A percentile compares a stretch with the other conserved stretches of the same genome.
Conservation (phyloP, 1,140 invertebrate genomes). For the Glossosoma conforme region DNA sequence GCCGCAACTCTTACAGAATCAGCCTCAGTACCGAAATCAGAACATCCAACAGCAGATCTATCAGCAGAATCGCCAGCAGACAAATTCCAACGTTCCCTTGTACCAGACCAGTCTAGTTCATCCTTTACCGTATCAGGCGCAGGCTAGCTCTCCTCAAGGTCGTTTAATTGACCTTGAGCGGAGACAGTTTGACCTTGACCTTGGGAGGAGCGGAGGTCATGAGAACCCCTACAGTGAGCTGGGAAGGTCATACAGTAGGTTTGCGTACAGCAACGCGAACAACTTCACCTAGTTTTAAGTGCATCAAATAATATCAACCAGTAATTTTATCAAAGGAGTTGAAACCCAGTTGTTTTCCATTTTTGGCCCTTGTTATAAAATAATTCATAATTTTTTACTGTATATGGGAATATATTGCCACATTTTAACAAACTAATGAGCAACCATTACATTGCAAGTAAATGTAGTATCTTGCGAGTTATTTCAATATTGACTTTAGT, state of each 20-base stretch:
- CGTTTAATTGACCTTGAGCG: slow-evolving; percentile 29
- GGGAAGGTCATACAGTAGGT: slow-evolving; percentile 19
- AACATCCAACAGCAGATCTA: slow-evolving; percentile 15
- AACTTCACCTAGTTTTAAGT: too few species aligned
- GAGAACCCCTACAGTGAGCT: slow-evolving; percentile 3
- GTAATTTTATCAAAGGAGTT: too few species aligned
- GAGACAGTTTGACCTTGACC: slow-evolving; percentile 45
- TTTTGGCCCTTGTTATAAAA: too few species aligned
- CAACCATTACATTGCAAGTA: too few species aligned
- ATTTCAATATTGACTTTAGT: too few species aligned
- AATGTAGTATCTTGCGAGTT: too few species aligned
- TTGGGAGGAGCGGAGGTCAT: slow-evolving; percentile 33
- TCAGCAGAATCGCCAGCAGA: slow-evolving; percentile 32
- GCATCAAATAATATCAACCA: too few species aligned
- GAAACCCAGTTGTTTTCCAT: too few species aligned
- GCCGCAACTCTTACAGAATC: slow-evolving; percentile 23
- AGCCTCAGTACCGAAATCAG: slow-evolving; percentile 30
- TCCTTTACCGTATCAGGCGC: slow-evolving; percentile 16
- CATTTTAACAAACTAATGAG: too few species aligned
- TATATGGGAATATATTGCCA: too few species aligned
- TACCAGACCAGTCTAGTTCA: slow-evolving; percentile 34
- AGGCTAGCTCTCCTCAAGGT: slow-evolving; percentile 3
- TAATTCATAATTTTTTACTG: too few species aligned
- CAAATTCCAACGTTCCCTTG: slow-evolving; percentile 13
- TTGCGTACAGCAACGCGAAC: slow-evolving; percentile 17